These are phyloP conservation scores for Ceratina japonica DNA, from an alignment of 1,140 invertebrate genomes.

Conservation along the genomic window DNA sequence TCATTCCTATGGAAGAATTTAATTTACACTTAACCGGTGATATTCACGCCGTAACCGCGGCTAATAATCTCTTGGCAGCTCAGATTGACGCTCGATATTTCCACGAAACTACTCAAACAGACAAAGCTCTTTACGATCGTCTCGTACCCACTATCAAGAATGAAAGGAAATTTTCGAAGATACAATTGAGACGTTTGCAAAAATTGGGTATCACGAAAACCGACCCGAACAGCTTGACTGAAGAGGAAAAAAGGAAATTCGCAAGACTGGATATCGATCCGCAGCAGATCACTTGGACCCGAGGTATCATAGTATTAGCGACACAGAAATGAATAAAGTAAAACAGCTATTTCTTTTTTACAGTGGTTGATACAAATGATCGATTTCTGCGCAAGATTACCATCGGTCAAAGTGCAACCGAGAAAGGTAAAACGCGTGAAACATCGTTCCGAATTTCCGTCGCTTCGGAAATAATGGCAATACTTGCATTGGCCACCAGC, in stretches of 20 bases:
- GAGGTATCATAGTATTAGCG: constrained; percentile 82
- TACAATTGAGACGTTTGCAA: constrained; percentile 89
- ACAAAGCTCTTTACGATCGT: constrained; percentile 92
- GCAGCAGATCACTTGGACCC: constrained; percentile 94
- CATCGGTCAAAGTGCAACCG: constrained; percentile 95
- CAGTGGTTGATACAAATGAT: constrained; percentile 98
- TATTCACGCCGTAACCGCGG: constrained; percentile 98
- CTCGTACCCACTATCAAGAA: constrained; percentile 91
- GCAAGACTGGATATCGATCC: constrained; percentile 95
- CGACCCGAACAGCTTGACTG: constrained; percentile 89
- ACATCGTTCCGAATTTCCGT: constrained; percentile 96
- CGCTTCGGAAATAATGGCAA: constrained; percentile 99
- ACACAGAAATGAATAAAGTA: neutral
- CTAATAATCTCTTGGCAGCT: constrained; percentile 98
- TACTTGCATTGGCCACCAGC: constrained; percentile 87
- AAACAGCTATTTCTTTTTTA: constrained; percentile 61
- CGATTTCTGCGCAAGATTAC: constrained; percentile 97
- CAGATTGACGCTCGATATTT: constrained; percentile 97
- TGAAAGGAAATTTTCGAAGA: constrained; percentile 88
- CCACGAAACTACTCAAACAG: constrained; percentile 95
- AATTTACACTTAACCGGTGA: constrained; percentile 99
- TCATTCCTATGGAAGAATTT: constrained; percentile 99
- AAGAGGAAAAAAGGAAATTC: constrained; percentile 90
- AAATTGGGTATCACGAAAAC: constrained; percentile 93
- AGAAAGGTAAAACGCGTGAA: constrained; percentile 92